Base-by-base conservation (phyloP, 2,113 vertebrate species). In the Neoarius graeffei region DNA sequence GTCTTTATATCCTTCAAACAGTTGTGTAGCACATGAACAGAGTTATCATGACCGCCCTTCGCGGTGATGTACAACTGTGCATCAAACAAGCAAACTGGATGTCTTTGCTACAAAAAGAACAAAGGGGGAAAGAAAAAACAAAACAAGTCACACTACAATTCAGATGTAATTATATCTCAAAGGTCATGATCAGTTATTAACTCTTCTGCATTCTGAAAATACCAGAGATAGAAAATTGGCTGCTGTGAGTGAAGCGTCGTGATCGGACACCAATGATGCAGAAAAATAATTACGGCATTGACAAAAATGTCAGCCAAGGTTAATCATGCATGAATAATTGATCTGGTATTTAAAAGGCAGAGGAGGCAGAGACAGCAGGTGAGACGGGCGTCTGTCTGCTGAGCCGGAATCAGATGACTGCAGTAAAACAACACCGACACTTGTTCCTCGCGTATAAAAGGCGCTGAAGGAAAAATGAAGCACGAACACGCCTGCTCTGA, bases 321-420 rank as follows among this genome's bases (percentile, higher is more conserved):
- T 89, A 86, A 88, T 62, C n/a, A 69, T 4, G 56, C n/a, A 83
- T 86, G 81, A 91, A 91, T 89, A 89, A 89, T 88, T 62, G 60
- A 91, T 48, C 30, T 87, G 88, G 80, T 76, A 87, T 88, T 88
- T 84, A 73, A 85, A 85, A 81, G 71, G 54, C 69, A 27, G 69
- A 86, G 56, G 76, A 76, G 66, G 30, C 59, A 74, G 30, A 79
- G 86, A 85, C 76, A 35, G 86, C 35, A 86, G 84, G 88, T 89
- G 90, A 88, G 66, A 42, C 57, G 30, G 84, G 50, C 19, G 52
- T 73, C 86, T 3, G 52, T 73, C 86, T 3, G 48, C 84, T 42
- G 67, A 56, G 77, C 71, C 48, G 62, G 62, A 88, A 86, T 81
- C 81, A 74, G 80, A 48, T 14, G 27, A 60, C 5, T 27, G 71